A percentile compares a stretch with the other conserved stretches of the same genome.
phyloP scores from a whole-genome alignment of 2,113 vertebrate species.

The Muntiacus muntjak region DNA sequence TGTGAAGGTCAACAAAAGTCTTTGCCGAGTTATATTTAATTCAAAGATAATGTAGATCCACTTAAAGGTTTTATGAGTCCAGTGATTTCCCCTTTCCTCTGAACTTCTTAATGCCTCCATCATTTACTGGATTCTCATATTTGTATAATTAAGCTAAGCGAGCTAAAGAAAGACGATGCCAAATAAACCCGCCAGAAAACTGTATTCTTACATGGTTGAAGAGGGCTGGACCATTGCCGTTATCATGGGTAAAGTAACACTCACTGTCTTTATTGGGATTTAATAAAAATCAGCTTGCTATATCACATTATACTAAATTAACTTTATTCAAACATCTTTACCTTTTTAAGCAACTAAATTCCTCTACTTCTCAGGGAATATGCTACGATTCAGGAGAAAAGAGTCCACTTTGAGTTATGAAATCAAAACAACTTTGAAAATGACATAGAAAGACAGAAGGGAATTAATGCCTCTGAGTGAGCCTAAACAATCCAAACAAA shows the following conservation, averaged over 20 bases:
- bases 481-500: background rate
- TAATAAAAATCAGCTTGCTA: background rate
- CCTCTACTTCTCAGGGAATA: background rate
- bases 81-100: background rate
- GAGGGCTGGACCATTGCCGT: fast-evolving
- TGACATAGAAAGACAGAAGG: background rate
- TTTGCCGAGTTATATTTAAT: background rate
- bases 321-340: background rate
- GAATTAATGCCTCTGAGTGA: background rate
- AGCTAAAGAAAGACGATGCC: background rate
- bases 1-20: background rate
- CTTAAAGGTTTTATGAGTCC: background rate
- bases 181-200: background rate
- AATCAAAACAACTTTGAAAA: background rate
- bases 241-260: background rate
- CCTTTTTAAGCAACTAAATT: background rate
- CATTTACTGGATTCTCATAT: background rate
- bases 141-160: background rate
- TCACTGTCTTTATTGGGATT: background rate
- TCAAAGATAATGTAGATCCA: background rate
- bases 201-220: fast-evolving
- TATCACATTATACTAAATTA: background rate
- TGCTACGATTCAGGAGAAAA: background rate
- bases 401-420: background rate
- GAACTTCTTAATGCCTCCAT: background rate